A percentile compares a stretch with the other conserved stretches of the same genome.
Conservation (phyloP, 2,797 vertebrate species). For the Chaenodraco wilsoni region DNA sequence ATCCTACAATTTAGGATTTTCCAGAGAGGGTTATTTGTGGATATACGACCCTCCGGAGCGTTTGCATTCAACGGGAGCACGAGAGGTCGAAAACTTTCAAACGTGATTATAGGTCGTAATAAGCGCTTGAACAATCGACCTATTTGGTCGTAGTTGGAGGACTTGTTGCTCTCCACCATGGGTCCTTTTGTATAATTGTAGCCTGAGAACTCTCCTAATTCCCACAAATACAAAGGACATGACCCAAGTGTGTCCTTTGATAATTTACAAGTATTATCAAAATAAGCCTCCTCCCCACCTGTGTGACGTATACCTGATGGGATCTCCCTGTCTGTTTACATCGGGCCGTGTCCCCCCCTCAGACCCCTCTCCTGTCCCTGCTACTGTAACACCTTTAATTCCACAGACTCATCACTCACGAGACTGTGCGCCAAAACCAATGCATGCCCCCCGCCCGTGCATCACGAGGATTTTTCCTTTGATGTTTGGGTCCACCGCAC, state of each 20-base stretch:
- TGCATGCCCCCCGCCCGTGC: slow-evolving; percentile 18
- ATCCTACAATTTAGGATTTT: too few species aligned
- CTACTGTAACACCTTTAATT: neutral
- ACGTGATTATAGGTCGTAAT: too few species aligned
- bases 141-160: too few species aligned
- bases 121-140: too few species aligned
- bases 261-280: neutral
- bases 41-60: too few species aligned
- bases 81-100: too few species aligned
- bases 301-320: slow-evolving; percentile 13
- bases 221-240: neutral
- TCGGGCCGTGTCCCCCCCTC: neutral
- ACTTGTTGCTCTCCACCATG: neutral
- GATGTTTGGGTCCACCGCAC: slow-evolving; percentile 47
- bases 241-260: neutral
- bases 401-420: neutral
- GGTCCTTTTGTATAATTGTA: neutral
- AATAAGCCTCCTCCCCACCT: neutral
- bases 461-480: slow-evolving; percentile 36
- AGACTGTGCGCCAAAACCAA: neutral
- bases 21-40: too few species aligned
- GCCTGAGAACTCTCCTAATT: neutral
- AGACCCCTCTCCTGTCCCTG: neutral
- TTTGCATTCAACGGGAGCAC: too few species aligned
- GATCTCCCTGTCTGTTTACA: slow-evolving; percentile 2